phyloP scores from a whole-genome alignment of 2,797 vertebrate genomes.

The Sebastolobus alascanus region DNA sequence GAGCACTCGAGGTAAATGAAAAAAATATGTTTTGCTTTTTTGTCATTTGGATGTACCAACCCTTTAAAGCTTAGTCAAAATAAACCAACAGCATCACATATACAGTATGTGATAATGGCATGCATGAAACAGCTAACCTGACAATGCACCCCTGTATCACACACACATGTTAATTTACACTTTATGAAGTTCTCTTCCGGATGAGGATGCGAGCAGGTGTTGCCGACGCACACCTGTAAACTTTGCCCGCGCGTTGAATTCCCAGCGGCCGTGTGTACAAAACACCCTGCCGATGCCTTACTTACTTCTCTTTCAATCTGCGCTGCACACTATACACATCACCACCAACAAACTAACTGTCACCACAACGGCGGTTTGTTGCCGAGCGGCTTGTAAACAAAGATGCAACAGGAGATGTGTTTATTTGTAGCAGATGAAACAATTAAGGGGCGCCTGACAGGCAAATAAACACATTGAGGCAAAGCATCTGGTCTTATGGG shows the following conservation, averaged over 20 bases:
- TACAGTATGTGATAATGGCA: background rate
- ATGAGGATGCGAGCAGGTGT: slow-evolving; percentile 67
- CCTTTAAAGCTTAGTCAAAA: background rate
- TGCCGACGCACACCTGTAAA: slow-evolving; percentile 72
- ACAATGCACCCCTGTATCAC: slow-evolving; percentile 1
- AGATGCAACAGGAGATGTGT: slow-evolving; percentile 73
- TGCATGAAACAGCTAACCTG: slow-evolving; percentile 18
- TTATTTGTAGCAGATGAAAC: slow-evolving; percentile 73
- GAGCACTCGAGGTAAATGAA: background rate
- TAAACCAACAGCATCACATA: background rate
- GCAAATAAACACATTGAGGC: slow-evolving; percentile 70
- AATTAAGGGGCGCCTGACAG: slow-evolving; percentile 77
- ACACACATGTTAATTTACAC: slow-evolving; percentile 60
- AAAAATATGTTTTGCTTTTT: too few species aligned
- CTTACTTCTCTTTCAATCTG: slow-evolving; percentile 47
- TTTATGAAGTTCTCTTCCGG: slow-evolving; percentile 38
- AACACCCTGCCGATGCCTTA: slow-evolving; percentile 33
- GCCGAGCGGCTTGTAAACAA: slow-evolving; percentile 74
- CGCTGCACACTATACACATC: background rate
- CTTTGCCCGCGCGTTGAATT: slow-evolving; percentile 39
- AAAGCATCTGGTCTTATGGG: slow-evolving; percentile 59
- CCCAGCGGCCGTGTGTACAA: slow-evolving; percentile 42
- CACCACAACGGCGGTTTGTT: slow-evolving; percentile 55
- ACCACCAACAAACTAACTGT: slow-evolving; percentile 70
- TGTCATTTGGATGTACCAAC: background rate